phyloP scores from a whole-genome alignment of 2,797 vertebrate genomes.

The Trachops cirrhosus region DNA sequence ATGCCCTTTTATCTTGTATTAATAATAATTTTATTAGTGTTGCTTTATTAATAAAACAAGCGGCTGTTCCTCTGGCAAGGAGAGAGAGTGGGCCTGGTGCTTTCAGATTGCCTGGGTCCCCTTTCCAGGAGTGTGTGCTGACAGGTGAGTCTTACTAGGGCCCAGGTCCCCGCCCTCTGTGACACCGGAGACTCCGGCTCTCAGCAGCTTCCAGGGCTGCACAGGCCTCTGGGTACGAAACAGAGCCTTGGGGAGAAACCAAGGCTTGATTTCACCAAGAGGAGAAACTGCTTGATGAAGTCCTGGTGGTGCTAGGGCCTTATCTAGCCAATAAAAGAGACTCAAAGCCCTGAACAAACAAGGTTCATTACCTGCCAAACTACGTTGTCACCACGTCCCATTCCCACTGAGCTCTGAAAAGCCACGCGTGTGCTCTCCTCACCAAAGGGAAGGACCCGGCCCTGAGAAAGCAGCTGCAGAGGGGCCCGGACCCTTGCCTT shows the following conservation, averaged over 20 bases:
- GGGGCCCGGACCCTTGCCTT: not conserved
- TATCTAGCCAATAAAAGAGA: not conserved
- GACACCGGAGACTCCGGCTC: not conserved
- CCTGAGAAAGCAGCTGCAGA: not conserved
- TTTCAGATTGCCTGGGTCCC: not conserved
- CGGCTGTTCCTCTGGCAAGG: not conserved
- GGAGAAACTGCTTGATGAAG: not conserved
- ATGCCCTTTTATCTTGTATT: not conserved
- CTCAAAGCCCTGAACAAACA: not conserved
- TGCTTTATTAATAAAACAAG: not conserved
- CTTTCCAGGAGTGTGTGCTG: not conserved
- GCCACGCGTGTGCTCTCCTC: fast-evolving
- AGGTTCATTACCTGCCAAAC: not conserved
- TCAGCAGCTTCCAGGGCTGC: too few species aligned
- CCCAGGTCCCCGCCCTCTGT: not conserved
- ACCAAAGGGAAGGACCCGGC: fast-evolving
- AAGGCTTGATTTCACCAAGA: not conserved
- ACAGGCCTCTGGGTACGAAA: not conserved
- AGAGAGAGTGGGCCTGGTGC: not conserved
- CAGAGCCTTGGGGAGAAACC: too few species aligned
- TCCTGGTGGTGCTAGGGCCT: not conserved
- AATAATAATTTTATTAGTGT: not conserved
- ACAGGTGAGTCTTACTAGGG: not conserved
- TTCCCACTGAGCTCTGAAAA: not conserved
- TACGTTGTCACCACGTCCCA: not conserved